Conservation (phyloP, 2,113 vertebrate species). For the Colaptes auratus region DNA sequence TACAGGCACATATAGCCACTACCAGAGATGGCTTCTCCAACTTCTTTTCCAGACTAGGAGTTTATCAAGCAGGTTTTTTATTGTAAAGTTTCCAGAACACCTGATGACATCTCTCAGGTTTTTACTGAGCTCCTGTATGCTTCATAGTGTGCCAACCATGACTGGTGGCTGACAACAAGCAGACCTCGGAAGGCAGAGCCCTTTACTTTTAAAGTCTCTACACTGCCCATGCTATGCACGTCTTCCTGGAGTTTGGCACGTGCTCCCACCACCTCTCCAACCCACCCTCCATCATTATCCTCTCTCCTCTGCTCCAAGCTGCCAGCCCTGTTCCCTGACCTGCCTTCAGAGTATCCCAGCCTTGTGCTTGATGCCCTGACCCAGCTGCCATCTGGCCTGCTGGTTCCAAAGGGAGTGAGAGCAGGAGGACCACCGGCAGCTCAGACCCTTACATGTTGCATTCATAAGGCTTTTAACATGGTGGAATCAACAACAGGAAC, state of each 20-base stretch:
- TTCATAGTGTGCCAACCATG: neutral
- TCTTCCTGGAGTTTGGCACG: neutral
- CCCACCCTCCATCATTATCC: neutral
- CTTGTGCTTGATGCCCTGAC: neutral
- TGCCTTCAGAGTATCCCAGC: accelerated
- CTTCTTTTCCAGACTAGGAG: neutral
- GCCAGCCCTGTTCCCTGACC: neutral
- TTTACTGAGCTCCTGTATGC: neutral
- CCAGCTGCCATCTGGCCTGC: neutral
- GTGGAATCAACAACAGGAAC: neutral
- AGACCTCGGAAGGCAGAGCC: neutral
- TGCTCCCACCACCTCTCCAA: neutral
- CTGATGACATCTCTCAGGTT: neutral
- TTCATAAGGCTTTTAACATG: accelerated
- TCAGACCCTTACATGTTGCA: neutral
- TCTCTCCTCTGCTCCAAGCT: neutral
- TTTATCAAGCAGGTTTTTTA: neutral
- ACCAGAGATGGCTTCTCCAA: slow-evolving; percentile 5
- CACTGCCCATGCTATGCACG: neutral
- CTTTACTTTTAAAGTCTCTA: neutral
- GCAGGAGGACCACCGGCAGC: neutral
- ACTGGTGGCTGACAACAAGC: neutral
- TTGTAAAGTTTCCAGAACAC: slow-evolving; percentile 3
- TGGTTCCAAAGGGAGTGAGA: neutral
- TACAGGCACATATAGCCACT: neutral